phyloP scores from a whole-genome alignment of 2,113 vertebrate genomes.

The Clinocottus analis region DNA sequence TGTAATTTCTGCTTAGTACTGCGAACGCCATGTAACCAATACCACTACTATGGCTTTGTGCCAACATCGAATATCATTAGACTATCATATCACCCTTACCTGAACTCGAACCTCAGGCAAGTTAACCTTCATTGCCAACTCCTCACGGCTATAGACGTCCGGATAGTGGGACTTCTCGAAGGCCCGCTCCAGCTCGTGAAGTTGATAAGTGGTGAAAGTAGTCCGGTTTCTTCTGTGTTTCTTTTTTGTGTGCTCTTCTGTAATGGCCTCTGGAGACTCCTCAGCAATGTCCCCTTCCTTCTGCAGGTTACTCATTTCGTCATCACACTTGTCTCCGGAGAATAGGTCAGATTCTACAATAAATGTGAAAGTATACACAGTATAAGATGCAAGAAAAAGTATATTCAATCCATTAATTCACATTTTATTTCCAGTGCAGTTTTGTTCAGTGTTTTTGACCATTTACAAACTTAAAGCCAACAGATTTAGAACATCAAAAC shows the following conservation, averaged over 20 bases:
- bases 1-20: not conserved
- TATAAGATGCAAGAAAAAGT: not conserved
- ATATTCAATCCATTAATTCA: not conserved
- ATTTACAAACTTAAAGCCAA: not conserved
- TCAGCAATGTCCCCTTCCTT: conserved; percentile 72
- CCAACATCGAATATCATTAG: too few species aligned
- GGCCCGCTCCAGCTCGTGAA: conserved; percentile 91
- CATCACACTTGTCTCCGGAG: conserved; percentile 85
- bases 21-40: not conserved
- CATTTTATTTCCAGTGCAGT: not conserved
- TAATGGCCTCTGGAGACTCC: conserved; percentile 67
- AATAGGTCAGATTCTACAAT: conserved; percentile 83
- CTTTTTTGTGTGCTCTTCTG: conserved; percentile 89
- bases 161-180: conserved; percentile 96
- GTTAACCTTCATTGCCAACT: conserved; percentile 93
- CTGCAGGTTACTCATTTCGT: conserved; percentile 79
- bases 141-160: conserved; percentile 91
- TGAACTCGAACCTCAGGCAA: conserved; percentile 92
- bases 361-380: not conserved
- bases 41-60: not conserved
- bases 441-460: not conserved
- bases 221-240: conserved; percentile 92
- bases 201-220: conserved; percentile 94
- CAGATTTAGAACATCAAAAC: not conserved
- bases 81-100: conserved; percentile 76